Evolutionary conservation across 2,113 vertebrate genomes (phyloP).

Genomic region (Tachysurus fulvidraco): DNA sequence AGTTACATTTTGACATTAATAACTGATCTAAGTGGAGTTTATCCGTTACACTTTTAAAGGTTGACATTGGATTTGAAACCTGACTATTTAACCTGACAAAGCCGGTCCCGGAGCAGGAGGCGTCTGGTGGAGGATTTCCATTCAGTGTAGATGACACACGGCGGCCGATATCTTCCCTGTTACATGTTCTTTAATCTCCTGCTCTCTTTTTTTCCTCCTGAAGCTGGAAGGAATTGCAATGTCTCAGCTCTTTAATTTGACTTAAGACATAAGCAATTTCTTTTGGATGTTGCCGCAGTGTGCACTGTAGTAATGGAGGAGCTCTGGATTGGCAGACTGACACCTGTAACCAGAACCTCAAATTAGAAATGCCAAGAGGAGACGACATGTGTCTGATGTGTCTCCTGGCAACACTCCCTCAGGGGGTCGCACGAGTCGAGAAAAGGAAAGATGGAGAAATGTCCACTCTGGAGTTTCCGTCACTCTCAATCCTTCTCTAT

Average conservation of each 20-base stretch:
- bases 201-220: conserved; percentile 48
- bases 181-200: conserved; percentile 1
- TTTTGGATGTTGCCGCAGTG: conserved; percentile 62
- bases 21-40: background rate
- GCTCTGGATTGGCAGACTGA: conserved; percentile 70
- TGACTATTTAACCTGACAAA: background rate
- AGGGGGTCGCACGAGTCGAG: conserved; percentile 46
- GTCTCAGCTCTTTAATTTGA: conserved; percentile 70
- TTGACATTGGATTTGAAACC: background rate
- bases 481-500: background rate
- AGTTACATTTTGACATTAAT: background rate
- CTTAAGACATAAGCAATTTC: conserved; percentile 76
- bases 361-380: conserved; percentile 76
- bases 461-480: conserved; percentile 50
- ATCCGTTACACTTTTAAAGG: background rate
- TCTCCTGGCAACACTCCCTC: conserved; percentile 63
- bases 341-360: conserved; percentile 71
- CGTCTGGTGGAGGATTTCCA: background rate
- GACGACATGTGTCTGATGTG: conserved; percentile 65
- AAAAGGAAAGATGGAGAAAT: conserved; percentile 53
- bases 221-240: conserved; percentile 69
- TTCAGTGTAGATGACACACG: background rate
- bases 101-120: background rate
- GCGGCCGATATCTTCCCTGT: background rate
- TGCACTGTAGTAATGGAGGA: conserved; percentile 68